Evolutionary conservation across 2,888 invertebrate species (phyloP).

Genomic region (Clunio marinus): DNA sequence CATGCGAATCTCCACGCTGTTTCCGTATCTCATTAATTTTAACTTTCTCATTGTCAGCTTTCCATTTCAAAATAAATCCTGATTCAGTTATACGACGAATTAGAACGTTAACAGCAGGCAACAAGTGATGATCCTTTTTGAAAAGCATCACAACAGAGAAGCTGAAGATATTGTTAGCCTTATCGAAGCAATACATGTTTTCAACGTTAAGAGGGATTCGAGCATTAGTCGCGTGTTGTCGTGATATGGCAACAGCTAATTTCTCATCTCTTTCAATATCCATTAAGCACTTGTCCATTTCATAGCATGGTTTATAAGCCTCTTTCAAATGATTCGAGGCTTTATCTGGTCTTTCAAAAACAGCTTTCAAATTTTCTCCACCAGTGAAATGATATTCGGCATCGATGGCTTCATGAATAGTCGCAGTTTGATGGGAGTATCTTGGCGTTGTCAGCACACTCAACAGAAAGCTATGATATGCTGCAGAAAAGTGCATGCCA

Average conservation of each 20-base stretch:
- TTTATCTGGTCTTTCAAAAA: constrained; percentile 14
- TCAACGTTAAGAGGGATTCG: constrained; percentile 41
- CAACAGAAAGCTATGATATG: constrained; percentile 31
- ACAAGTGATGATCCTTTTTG: constrained; percentile 47
- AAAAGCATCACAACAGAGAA: constrained; percentile 48
- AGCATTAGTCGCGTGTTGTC: constrained; percentile 48
- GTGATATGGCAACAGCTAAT: constrained; percentile 48
- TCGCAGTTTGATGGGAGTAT: background rate
- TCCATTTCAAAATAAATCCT: constrained; percentile 50
- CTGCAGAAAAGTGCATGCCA: constrained; percentile 30
- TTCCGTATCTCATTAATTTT: constrained; percentile 10
- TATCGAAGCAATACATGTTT: constrained; percentile 48
- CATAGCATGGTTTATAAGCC: constrained; percentile 44
- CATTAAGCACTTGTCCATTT: constrained; percentile 48
- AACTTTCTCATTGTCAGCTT: constrained; percentile 43
- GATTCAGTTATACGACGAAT: constrained; percentile 49
- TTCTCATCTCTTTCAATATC: constrained; percentile 43
- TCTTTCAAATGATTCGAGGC: background rate
- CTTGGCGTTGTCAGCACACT: constrained; percentile 32
- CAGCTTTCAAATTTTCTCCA: background rate
- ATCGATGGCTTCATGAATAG: constrained; percentile 16
- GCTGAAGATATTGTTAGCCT: constrained; percentile 47
- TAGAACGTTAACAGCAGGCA: constrained; percentile 48
- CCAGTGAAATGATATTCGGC: constrained; percentile 27
- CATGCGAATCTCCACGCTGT: background rate